These are phyloP conservation scores for Drosophila aff. DNA, from an alignment of 1,140 invertebrate species.

Conservation along the genomic window DNA sequence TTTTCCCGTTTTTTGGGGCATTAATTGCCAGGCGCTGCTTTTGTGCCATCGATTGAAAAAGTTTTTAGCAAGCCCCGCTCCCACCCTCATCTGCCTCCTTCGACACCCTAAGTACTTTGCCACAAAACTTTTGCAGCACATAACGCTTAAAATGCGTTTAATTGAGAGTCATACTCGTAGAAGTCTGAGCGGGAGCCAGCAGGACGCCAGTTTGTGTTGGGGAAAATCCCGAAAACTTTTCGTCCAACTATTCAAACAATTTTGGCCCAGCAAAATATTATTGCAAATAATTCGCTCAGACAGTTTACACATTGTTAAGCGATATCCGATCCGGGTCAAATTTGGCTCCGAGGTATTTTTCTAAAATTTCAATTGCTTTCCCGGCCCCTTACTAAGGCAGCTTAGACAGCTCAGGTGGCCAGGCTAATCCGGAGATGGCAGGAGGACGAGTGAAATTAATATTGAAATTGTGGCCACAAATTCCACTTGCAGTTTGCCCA, in stretches of 20 bases:
- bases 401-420: constrained; percentile 34
- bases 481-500: constrained; percentile 39
- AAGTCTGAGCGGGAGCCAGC: background rate
- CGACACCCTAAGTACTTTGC: constrained; percentile 28
- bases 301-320: constrained; percentile 58
- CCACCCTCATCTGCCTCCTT: background rate
- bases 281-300: constrained; percentile 65
- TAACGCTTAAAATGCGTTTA: constrained; percentile 64
- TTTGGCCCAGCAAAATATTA: constrained; percentile 56
- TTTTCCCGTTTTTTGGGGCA: constrained; percentile 37
- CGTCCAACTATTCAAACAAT: constrained; percentile 35
- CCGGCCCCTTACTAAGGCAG: background rate
- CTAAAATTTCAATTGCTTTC: constrained; percentile 44
- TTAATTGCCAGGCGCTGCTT: constrained; percentile 53
- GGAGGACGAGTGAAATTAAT: constrained; percentile 38
- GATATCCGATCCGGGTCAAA: constrained; percentile 45
- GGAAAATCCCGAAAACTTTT: constrained; percentile 36
- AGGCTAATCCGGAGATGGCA: background rate
- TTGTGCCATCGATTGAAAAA: constrained; percentile 73
- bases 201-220: constrained; percentile 6
- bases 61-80: constrained; percentile 30
- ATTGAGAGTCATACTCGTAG: constrained; percentile 47
- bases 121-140: constrained; percentile 47
- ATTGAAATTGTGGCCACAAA: constrained; percentile 63
- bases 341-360: constrained; percentile 43